Evolutionary conservation across 1,140 invertebrate species (phyloP).

Genomic region (Diabrotica undecimpunctata): DNA sequence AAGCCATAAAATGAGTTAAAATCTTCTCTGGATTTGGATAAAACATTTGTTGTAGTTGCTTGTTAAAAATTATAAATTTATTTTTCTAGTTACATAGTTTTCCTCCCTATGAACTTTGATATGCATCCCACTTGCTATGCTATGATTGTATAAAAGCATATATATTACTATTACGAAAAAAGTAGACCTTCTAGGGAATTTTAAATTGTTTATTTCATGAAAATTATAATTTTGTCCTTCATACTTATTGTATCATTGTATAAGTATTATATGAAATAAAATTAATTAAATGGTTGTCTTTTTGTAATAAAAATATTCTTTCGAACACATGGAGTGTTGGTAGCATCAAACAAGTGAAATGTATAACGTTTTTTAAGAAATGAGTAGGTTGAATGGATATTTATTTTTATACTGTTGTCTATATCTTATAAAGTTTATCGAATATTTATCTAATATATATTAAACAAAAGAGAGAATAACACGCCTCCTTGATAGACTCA

Average conservation of each 20-base stretch:
- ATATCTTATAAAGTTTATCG: too few relatives aligned
- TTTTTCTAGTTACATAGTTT: constrained; percentile 29
- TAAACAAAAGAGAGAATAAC: too few relatives aligned
- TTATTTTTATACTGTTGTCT: too few relatives aligned
- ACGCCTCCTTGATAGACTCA: too few relatives aligned
- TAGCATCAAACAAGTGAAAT: too few relatives aligned
- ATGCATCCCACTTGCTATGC: constrained; percentile 34
- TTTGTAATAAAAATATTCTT: too few relatives aligned
- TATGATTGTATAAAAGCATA: constrained; percentile 39
- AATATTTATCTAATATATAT: too few relatives aligned
- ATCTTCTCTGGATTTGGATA: not conserved
- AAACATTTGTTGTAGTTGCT: constrained; percentile 28
- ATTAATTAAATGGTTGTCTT: constrained; percentile 4
- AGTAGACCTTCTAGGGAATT: constrained; percentile 37
- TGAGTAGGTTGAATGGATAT: too few relatives aligned
- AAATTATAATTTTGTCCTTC: constrained; percentile 20
- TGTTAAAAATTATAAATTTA: constrained; percentile 28
- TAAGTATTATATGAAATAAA: constrained; percentile 37
- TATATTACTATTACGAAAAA: constrained; percentile 31
- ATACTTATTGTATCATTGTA: constrained; percentile 38
- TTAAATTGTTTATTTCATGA: constrained; percentile 29
- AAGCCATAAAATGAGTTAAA: too few relatives aligned
- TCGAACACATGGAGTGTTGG: too few relatives aligned
- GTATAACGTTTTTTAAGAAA: too few relatives aligned
- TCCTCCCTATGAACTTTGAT: constrained; percentile 22